A percentile compares a stretch with the other conserved stretches of the same genome.
Conservation (phyloP, 2,113 vertebrate species). For the Cheilinus undulatus region DNA sequence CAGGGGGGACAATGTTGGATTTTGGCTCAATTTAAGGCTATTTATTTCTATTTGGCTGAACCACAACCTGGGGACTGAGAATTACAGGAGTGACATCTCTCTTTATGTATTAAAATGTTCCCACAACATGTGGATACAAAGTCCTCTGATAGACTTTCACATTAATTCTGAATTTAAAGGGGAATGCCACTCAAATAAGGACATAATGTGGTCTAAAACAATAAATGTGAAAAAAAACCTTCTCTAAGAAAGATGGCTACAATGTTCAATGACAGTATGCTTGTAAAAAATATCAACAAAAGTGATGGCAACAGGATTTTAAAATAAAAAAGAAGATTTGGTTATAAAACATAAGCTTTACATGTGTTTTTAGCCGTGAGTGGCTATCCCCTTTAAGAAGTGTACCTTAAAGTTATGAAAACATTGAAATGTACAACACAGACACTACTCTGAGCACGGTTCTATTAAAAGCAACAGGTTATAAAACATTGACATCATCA, state of each 20-base stretch:
- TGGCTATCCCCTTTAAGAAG: conserved; percentile 62
- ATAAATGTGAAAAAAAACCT: neutral
- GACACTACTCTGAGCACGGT: conserved; percentile 66
- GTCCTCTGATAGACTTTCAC: conserved; percentile 37
- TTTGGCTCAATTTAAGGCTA: conserved; percentile 78
- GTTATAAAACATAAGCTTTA: neutral
- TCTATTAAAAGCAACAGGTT: conserved; percentile 76
- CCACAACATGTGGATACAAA: conserved; percentile 54
- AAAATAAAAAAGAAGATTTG: neutral
- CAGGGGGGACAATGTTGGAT: conserved; percentile 55
- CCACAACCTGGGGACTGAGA: conserved; percentile 47
- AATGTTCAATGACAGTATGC: neutral
- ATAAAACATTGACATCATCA: conserved; percentile 83
- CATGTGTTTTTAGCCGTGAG: conserved; percentile 31
- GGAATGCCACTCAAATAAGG: conserved; percentile 54
- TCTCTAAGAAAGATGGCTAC: neutral
- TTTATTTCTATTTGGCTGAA: conserved; percentile 68
- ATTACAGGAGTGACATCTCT: conserved; percentile 63
- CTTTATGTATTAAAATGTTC: conserved; percentile 52
- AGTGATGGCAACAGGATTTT: neutral
- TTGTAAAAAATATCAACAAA: neutral
- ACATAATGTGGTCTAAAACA: neutral
- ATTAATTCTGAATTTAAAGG: conserved; percentile 48
- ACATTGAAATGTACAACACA: conserved; percentile 69
- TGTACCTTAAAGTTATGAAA: conserved; percentile 48